Base-by-base conservation (phyloP, 2,113 vertebrate genomes). In the Brachyhypopomus gauderio region DNA sequence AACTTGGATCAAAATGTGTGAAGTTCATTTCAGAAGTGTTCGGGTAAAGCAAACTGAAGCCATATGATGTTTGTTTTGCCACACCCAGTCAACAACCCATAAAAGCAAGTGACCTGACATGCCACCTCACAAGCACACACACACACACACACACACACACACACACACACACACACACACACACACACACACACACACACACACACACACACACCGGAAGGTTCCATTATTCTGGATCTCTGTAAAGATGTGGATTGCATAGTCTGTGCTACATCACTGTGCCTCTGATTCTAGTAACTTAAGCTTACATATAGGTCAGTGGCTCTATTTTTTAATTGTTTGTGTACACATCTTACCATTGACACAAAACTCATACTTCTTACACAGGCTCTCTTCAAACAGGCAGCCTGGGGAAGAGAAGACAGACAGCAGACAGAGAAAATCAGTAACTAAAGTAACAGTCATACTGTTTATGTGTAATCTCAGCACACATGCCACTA, bases 351-450 rank as follows among this genome's bases (percentile, higher is more conserved):
- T 91, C 97, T 96, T 90, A 99, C 97, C 97, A 5, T 98, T 95
- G 71, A 97, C 85, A n/a, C 97, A 99, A 87, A 95, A 87, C 91
- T 99, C 96, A 19, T 91, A 93, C 0, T 93, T 73, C 36, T 91
- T 89, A 83, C 97, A 99, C 81, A 99, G 94, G 82, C 94, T 92
- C 23, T 92, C 94, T 70, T 96, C 94, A 78, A 98, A 95, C 72
- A 98, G 88, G 90, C 97, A 99, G 25, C 97, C 97, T 99, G 89
- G 66, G 1, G 25, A 8, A 66, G 62, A 73, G 20, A 73, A 27
- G 75, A 77, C 11, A 62, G 12, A 12, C 9, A 20, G 20, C 1
- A 58, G 56, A 58, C 56, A 60, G 58, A 48, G 16, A 45, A 71
- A 60, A 70, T 16, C 34, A 56, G 34, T 52, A 52, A 8, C 12